Percentiles rank a stretch among this genome's conserved stretches.
These are phyloP conservation scores for Charina bottae DNA, from an alignment of 2,113 vertebrate genomes.

Conservation along the genomic window DNA sequence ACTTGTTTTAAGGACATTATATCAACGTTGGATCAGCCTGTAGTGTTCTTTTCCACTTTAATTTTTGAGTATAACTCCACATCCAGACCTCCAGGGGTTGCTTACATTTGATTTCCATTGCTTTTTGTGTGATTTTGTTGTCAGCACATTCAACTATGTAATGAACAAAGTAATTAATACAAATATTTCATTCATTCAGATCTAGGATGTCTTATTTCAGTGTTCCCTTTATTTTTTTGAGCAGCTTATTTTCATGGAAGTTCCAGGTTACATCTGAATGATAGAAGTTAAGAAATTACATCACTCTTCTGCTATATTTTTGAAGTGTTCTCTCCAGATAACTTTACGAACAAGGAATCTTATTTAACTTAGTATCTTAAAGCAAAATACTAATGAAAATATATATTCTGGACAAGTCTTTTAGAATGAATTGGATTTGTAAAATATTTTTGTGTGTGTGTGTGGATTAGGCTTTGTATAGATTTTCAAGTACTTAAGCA, in stretches of 20 bases:
- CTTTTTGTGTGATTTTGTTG: no score
- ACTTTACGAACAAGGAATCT: background rate
- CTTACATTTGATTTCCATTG: no score
- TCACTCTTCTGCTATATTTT: background rate
- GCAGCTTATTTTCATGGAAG: background rate
- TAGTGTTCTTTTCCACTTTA: no score
- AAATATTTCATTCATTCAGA: no score
- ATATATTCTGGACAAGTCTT: background rate
- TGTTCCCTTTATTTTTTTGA: no score
- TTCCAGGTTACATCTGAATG: background rate
- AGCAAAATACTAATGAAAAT: background rate
- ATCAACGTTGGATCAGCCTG: no score
- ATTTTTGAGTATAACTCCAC: no score
- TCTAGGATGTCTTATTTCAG: no score
- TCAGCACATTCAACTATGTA: no score
- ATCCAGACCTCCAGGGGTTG: no score
- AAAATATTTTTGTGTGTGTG: background rate
- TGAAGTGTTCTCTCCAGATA: background rate
- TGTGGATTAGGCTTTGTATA: background rate
- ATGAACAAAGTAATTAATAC: no score
- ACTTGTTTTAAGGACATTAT: no score
- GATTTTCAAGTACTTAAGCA: background rate
- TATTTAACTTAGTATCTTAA: background rate
- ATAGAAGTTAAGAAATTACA: background rate
- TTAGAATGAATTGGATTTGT: background rate